Base-by-base conservation (phyloP, 1,140 invertebrate species). In the Dendrolimus kikuchii region DNA sequence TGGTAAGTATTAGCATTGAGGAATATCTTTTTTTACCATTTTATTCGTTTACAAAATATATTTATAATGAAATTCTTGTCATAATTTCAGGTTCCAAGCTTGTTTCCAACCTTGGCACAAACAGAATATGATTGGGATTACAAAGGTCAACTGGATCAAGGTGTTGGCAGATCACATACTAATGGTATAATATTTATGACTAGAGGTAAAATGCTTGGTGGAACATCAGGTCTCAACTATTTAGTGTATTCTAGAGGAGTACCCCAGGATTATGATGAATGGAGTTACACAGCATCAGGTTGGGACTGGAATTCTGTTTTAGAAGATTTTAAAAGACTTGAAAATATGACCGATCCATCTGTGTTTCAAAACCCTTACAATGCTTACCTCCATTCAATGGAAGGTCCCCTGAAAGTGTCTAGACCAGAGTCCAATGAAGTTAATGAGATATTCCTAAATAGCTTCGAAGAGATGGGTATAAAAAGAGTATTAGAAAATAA, bases 201-300 rank as follows among this genome's bases (percentile, higher is more conserved):
- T 38, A 66, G 81, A 44, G 90, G 90, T 3, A 91, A 90, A 77
- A 84, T 88, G 53, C 71, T 93, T 49, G 95, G 94, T 6, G 94
- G 94, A 1, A 91, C 90, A 3, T 93, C 92, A 6, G 91, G 91
- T 2, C 87, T 93, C 8, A 95, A 96, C 78, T 93, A 92, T 44
- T 93, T 95, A 91, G 90, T 95, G 7, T 95, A 96, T 69, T 90
- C 93, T 0, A 85, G 95, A 55, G 95, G 95, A 0, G 93, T 93
- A 71, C 89, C 89, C 8, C 66, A 84, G 45, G 94, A 96, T 73
- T 96, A 93, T 62, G 92, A 96, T 63, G 71, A 89, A 5, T 96
- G 94, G 94, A 77, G 68, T 76, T 61, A 68, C 60, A 59, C 58
- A 60, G 90, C 64, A 0, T 85, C 88, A 0, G 93, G 93, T 0